These are phyloP conservation scores for Sebastes minor DNA, from an alignment of 2,797 vertebrate genomes.

Conservation along the genomic window DNA sequence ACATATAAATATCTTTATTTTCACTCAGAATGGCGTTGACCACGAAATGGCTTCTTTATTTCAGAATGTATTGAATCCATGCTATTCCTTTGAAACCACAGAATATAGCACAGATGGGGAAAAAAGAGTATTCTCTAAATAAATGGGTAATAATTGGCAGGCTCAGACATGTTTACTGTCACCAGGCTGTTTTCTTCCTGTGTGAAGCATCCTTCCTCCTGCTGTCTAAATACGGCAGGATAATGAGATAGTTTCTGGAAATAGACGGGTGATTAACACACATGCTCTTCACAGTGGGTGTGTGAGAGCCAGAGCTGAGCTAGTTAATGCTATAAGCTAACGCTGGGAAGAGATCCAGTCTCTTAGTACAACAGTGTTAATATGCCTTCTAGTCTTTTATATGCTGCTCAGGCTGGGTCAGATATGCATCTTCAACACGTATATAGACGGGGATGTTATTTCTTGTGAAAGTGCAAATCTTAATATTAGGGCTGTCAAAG, in stretches of 20 bases:
- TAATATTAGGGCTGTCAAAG: neutral
- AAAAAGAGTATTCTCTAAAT: neutral
- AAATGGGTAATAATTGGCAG: neutral
- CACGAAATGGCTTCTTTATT: neutral
- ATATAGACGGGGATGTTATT: neutral
- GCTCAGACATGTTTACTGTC: conserved; percentile 19
- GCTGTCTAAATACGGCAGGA: conserved; percentile 70
- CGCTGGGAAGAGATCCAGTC: conserved; percentile 15
- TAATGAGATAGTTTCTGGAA: conserved; percentile 75
- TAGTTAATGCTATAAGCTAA: conserved; percentile 63
- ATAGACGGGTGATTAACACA: conserved; percentile 74
- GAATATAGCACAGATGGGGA: neutral
- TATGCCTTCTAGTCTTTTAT: neutral
- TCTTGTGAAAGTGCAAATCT: neutral
- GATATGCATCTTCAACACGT: neutral
- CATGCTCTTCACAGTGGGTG: conserved; percentile 20
- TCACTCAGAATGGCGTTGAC: neutral
- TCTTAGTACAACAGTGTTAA: conserved; percentile 7
- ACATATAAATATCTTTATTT: neutral
- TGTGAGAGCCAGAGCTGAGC: conserved; percentile 29
- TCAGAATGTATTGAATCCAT: neutral
- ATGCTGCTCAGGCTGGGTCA: neutral
- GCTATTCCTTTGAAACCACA: neutral
- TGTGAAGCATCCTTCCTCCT: conserved; percentile 45
- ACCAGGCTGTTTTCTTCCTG: conserved; percentile 43